These are phyloP conservation scores for Hoplias malabaricus DNA, from an alignment of 2,113 vertebrate genomes.

Conservation along the genomic window DNA sequence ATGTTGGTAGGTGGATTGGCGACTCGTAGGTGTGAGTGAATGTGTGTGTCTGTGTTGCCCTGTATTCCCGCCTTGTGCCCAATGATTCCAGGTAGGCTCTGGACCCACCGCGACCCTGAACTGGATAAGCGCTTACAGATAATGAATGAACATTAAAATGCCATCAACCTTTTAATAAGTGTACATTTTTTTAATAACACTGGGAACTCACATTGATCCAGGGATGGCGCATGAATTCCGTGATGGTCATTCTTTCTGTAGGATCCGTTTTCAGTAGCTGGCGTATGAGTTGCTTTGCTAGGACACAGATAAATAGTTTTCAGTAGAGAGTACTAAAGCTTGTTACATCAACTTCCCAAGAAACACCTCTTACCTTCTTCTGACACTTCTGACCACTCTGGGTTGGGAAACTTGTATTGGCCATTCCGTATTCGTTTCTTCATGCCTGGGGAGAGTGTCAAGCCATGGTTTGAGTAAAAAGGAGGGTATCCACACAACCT, in stretches of 20 bases:
- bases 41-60: no score
- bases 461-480: slow-evolving; percentile 86
- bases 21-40: no score
- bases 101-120: no score
- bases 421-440: slow-evolving; percentile 87
- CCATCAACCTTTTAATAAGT: no score
- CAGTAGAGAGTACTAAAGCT: neutral
- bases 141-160: no score
- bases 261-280: slow-evolving; percentile 87
- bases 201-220: slow-evolving; percentile 81
- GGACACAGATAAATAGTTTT: neutral
- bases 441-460: slow-evolving; percentile 88
- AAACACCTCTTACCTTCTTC: slow-evolving; percentile 78
- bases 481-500: slow-evolving; percentile 89
- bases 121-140: no score
- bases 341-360: neutral
- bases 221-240: slow-evolving; percentile 86
- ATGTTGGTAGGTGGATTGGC: no score
- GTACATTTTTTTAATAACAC: neutral
- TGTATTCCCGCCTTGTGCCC: no score
- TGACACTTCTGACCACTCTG: slow-evolving; percentile 85
- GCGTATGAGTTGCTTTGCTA: slow-evolving; percentile 85
- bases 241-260: slow-evolving; percentile 85
- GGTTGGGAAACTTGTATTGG: slow-evolving; percentile 85
- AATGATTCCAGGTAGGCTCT: no score